These are phyloP conservation scores for Epirrhoe tristata DNA, from an alignment of 2,888 invertebrate genomes.

Conservation along the genomic window DNA sequence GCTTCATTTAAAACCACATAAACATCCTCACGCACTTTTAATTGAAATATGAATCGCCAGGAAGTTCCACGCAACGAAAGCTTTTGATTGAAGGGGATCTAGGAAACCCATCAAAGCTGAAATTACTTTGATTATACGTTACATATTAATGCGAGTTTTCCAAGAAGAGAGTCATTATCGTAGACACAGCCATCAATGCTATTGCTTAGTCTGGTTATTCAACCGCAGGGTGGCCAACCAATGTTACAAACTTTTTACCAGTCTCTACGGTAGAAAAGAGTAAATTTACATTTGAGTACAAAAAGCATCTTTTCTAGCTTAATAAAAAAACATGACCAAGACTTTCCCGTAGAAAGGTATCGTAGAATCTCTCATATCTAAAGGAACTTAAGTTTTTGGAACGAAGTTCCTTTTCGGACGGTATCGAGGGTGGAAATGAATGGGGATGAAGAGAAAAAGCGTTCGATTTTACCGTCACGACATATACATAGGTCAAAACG, in stretches of 20 bases:
- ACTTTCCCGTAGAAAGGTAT: too few species aligned
- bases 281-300: too few species aligned
- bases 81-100: background rate
- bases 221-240: background rate
- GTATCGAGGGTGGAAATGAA: too few species aligned
- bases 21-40: background rate
- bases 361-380: too few species aligned
- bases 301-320: too few species aligned
- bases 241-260: background rate
- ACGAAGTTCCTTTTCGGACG: too few species aligned
- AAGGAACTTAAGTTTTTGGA: too few species aligned
- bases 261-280: background rate
- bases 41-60: background rate
- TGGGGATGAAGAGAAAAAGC: too few species aligned
- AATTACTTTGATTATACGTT: constrained; percentile 32
- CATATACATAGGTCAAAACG: too few species aligned
- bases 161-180: constrained; percentile 35
- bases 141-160: constrained; percentile 26
- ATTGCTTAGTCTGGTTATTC: background rate
- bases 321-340: too few species aligned
- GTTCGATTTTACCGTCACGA: too few species aligned
- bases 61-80: background rate
- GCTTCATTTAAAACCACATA: too few species aligned
- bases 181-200: constrained; percentile 12
- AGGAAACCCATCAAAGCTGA: constrained; percentile 14